phyloP scores from a whole-genome alignment of 2,888 invertebrate genomes.

The Brachyopa scutellaris region DNA sequence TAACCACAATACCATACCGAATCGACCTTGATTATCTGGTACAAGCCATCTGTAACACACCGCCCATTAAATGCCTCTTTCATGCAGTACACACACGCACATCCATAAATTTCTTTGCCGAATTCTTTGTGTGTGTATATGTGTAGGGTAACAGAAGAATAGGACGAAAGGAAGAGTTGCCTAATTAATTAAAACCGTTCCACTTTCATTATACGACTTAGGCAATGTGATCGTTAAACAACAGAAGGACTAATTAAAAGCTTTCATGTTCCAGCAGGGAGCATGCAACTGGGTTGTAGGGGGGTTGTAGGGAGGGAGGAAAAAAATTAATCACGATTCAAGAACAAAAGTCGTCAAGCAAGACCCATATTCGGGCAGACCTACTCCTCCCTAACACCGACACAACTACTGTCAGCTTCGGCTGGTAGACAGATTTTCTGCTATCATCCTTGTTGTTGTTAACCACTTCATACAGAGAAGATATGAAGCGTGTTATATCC shows the following conservation, averaged over 20 bases:
- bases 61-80: constrained; percentile 28
- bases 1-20: neutral
- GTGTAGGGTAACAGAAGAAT: constrained; percentile 4
- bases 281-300: neutral
- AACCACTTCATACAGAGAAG: neutral
- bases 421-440: constrained; percentile 22
- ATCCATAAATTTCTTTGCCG: neutral
- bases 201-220: constrained; percentile 64
- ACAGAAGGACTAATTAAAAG: constrained; percentile 68
- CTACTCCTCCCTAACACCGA: neutral
- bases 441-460: neutral
- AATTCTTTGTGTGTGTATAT: too few relatives aligned
- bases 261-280: constrained; percentile 39
- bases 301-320: neutral
- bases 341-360: constrained; percentile 62
- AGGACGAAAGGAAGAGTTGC: constrained; percentile 66
- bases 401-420: neutral
- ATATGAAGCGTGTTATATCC: constrained; percentile 17
- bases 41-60: constrained; percentile 47
- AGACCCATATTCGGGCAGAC: constrained; percentile 23
- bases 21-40: constrained; percentile 50
- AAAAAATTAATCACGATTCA: constrained; percentile 66
- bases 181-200: constrained; percentile 80
- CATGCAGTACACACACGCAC: constrained; percentile 34
- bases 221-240: constrained; percentile 66